Evolutionary conservation across 1,140 invertebrate species (phyloP).

Genomic region (Bilobella aurantiaca): DNA sequence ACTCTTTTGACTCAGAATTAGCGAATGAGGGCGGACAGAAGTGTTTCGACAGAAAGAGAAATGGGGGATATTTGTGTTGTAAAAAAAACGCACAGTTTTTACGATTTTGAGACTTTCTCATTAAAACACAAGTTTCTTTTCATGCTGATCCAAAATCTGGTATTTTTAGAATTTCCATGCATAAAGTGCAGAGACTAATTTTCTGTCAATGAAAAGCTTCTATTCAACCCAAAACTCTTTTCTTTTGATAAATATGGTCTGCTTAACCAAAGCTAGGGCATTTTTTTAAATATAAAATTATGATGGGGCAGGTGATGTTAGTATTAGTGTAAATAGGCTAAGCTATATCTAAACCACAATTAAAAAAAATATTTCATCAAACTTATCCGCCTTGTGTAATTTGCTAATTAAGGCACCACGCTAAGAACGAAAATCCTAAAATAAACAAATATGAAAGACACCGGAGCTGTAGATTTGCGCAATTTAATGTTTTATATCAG

Average conservation of each 20-base stretch:
- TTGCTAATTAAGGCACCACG: not conserved
- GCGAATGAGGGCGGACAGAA: not conserved
- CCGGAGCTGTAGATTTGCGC: not conserved
- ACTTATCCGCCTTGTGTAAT: too few relatives aligned
- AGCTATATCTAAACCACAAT: too few relatives aligned
- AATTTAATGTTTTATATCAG: not conserved
- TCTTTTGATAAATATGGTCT: not conserved
- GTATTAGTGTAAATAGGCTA: too few relatives aligned
- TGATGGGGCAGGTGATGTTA: too few relatives aligned
- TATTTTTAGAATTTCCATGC: not conserved
- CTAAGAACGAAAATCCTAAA: not conserved
- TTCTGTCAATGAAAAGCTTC: not conserved
- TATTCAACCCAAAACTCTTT: not conserved
- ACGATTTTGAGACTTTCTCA: not conserved
- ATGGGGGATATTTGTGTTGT: not conserved
- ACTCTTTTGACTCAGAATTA: too few relatives aligned
- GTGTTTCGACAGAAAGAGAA: not conserved
- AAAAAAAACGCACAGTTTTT: not conserved
- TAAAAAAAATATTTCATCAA: too few relatives aligned
- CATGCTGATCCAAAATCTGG: not conserved
- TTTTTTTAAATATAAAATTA: too few relatives aligned
- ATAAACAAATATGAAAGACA: not conserved
- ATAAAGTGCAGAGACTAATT: not conserved
- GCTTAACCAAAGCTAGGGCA: too few relatives aligned
- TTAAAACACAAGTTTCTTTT: not conserved